These are phyloP conservation scores for Ormyrus thymus DNA, from an alignment of 2,888 invertebrate species.

Conservation along the genomic window DNA sequence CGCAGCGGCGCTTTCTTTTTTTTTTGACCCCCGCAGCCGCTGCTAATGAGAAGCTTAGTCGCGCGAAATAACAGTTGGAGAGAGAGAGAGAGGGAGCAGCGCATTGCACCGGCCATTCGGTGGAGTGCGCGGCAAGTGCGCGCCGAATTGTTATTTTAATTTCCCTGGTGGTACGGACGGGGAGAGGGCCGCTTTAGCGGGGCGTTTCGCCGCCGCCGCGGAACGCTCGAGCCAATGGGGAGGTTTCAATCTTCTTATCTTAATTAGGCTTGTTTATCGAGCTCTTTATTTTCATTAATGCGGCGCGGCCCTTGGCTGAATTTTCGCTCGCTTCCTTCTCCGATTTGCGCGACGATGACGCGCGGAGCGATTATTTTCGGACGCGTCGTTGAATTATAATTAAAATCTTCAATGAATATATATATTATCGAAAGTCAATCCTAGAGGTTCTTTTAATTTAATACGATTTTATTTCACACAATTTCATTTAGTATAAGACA, in stretches of 20 bases:
- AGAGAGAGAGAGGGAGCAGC: too few relatives aligned
- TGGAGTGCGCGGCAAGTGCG: background rate
- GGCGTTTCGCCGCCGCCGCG: background rate
- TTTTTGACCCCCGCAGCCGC: background rate
- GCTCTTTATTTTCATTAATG: background rate
- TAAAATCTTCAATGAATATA: too few relatives aligned
- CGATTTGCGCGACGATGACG: too few relatives aligned
- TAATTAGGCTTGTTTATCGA: slow-evolving; percentile 39
- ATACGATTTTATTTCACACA: too few relatives aligned
- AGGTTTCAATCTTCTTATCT: slow-evolving; percentile 48
- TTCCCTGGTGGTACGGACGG: background rate
- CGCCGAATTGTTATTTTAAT: slow-evolving; percentile 39
- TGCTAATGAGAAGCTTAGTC: background rate
- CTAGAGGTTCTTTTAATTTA: too few relatives aligned
- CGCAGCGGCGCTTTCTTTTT: background rate
- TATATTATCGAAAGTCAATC: too few relatives aligned
- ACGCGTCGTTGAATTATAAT: too few relatives aligned
- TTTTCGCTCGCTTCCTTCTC: too few relatives aligned
- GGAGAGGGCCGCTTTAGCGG: background rate
- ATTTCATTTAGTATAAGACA: too few relatives aligned
- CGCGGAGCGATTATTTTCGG: too few relatives aligned
- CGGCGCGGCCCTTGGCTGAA: background rate
- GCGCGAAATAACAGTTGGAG: slow-evolving; percentile 7
- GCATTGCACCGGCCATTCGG: too few relatives aligned
- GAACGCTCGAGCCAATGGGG: slow-evolving; percentile 6